Conservation (phyloP, 1,140 invertebrate genomes). For the Drosophila kepulauana region DNA sequence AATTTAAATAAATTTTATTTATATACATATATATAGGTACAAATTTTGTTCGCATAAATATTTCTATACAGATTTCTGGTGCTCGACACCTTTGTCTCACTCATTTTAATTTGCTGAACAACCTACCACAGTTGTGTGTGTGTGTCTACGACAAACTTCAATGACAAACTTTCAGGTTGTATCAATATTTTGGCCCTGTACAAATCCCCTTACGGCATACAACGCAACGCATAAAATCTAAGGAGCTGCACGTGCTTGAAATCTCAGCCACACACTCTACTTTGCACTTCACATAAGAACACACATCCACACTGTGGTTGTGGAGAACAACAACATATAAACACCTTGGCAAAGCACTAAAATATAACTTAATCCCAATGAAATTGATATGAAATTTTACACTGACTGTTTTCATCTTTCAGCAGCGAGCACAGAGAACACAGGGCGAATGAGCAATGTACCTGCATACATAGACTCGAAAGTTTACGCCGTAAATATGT, state of each 20-base stretch:
- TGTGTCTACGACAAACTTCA: neutral
- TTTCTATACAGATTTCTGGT: too few relatives aligned
- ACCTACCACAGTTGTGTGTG: neutral
- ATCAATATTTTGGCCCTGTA: conserved; percentile 63
- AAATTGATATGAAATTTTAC: conserved; percentile 80
- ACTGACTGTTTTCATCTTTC: conserved; percentile 26
- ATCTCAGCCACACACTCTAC: conserved; percentile 61
- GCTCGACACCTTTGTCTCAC: neutral
- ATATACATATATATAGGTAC: too few relatives aligned
- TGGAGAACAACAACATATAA: conserved; percentile 52
- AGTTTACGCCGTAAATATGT: neutral
- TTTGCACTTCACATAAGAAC: neutral
- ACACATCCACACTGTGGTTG: neutral
- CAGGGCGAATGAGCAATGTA: conserved; percentile 58
- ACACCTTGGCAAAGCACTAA: conserved; percentile 74
- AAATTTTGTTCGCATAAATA: too few relatives aligned
- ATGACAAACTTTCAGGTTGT: conserved; percentile 52
- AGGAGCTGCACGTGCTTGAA: conserved; percentile 75
- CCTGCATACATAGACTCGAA: conserved; percentile 12
- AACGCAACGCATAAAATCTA: conserved; percentile 63
- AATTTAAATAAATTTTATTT: conserved; percentile 3
- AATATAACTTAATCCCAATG: conserved; percentile 79
- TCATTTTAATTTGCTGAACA: neutral
- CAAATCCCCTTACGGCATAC: conserved; percentile 49
- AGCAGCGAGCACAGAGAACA: conserved; percentile 13